Evolutionary conservation across 2,888 invertebrate species (phyloP), one percentile per base, ranked within the genome.

Genomic region (Cephus pulcher): DNA sequence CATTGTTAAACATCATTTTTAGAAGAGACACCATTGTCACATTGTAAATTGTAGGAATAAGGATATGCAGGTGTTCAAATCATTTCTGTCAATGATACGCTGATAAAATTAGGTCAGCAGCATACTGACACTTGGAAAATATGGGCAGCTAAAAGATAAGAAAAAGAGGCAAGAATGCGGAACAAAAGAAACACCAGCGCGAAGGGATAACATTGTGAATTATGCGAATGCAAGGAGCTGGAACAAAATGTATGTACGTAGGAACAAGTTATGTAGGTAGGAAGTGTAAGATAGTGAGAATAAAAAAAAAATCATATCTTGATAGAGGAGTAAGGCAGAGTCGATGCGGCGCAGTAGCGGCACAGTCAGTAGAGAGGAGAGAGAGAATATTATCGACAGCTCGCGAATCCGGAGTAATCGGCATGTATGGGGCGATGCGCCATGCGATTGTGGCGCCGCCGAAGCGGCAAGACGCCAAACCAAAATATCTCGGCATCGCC

Each of bases 191-290:
- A 23, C 15, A 56, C 23, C 23, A 23, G 56, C 56, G 23, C 2
- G 23, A 56, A 56, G 15, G 56, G 2, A 56, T 56, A 56, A 15
- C n/a, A n/a, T 34, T 11, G 15, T 68, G 30, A 68, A 40, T 69
- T 69, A 23, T 68, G 69, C 15, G 56, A 32, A 40, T 56, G 33
- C 9, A n/a, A 68, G 35, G 74, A n/a, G 75, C 23, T 73, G 33
- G 32, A 69, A 75, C 32, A 32, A 37, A 69, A 69, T 30, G 34
- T 9, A 34, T 70, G 71, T 73, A 76, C 68, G 34, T 75, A 76
- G 23, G 74, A 9, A 23, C 23, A 56, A 23, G 23, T 2, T 56
- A 23, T 2, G 56, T 23, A 56, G 23, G 9, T 56, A 56, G 56
- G 9, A 6, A 23, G 1, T 2, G 56, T 56, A 56, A 56, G 23